Evolutionary conservation across 2,113 vertebrate species (phyloP).

Genomic region (Recurvirostra avosetta): DNA sequence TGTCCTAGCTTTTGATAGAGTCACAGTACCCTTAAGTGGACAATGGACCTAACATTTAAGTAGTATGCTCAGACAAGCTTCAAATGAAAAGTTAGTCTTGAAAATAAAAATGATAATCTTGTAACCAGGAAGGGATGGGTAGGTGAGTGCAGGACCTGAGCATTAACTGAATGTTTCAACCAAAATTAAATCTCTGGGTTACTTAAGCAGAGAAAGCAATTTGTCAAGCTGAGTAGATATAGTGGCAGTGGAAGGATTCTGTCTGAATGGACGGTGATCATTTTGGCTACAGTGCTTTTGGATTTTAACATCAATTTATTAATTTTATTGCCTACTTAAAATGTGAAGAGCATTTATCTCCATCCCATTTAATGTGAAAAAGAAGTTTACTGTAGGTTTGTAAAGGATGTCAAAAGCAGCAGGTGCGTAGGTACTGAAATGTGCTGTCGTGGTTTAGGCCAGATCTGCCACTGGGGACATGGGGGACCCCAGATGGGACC

Average conservation of each 20-base stretch:
- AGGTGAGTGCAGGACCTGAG: neutral
- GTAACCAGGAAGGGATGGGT: neutral
- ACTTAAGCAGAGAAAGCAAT: neutral
- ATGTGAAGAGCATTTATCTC: neutral
- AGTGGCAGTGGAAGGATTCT: neutral
- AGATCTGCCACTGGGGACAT: too few relatives aligned
- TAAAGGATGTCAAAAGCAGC: neutral
- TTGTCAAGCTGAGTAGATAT: neutral
- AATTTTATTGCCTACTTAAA: neutral
- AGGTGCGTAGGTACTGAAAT: neutral
- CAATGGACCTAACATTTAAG: neutral
- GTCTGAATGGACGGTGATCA: accelerated
- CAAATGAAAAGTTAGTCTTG: neutral
- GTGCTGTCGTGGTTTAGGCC: too few relatives aligned
- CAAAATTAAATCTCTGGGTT: neutral
- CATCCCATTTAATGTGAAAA: neutral
- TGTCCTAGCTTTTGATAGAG: neutral
- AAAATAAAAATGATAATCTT: neutral
- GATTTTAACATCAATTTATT: neutral
- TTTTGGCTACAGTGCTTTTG: neutral
- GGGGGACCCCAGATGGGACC: too few relatives aligned
- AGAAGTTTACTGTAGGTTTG: neutral
- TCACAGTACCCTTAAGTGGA: neutral
- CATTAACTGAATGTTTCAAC: neutral
- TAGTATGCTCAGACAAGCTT: neutral